Evolutionary conservation across 2,797 vertebrate species (phyloP).

Genomic region (Labroides dimidiatus): DNA sequence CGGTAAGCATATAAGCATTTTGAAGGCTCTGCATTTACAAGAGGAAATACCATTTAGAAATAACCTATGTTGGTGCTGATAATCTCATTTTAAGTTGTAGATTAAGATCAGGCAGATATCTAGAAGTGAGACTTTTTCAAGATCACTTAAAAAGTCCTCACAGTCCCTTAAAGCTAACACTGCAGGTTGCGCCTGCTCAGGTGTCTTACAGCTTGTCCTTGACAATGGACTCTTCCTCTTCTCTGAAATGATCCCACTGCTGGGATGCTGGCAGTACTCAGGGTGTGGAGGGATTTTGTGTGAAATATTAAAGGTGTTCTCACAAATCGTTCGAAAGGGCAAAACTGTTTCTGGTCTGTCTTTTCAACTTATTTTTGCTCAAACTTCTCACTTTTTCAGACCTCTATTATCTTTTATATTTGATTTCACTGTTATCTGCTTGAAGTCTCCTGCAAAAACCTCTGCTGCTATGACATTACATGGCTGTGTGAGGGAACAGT

Average conservation of each 20-base stretch:
- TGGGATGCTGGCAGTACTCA: not conserved
- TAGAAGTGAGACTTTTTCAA: too few species aligned
- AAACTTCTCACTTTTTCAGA: not conserved
- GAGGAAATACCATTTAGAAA: too few species aligned
- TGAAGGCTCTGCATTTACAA: too few species aligned
- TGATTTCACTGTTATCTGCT: not conserved
- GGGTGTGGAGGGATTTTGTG: not conserved
- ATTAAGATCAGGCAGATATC: too few species aligned
- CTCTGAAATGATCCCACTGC: not conserved
- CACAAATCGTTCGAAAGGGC: not conserved
- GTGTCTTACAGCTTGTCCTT: not conserved
- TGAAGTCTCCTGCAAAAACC: not conserved
- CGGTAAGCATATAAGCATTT: too few species aligned
- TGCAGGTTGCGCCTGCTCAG: not conserved
- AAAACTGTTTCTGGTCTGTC: not conserved
- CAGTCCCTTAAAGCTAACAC: not conserved
- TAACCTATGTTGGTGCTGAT: too few species aligned
- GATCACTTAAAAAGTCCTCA: too few species aligned
- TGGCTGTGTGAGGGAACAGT: not conserved
- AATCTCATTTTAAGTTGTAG: too few species aligned
- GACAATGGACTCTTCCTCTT: not conserved
- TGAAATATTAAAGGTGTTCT: not conserved
- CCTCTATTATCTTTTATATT: not conserved
- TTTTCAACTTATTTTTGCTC: not conserved
- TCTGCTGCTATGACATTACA: not conserved